Evolutionary conservation across 2,113 vertebrate species (phyloP).

Genomic region (Scolopax mira): DNA sequence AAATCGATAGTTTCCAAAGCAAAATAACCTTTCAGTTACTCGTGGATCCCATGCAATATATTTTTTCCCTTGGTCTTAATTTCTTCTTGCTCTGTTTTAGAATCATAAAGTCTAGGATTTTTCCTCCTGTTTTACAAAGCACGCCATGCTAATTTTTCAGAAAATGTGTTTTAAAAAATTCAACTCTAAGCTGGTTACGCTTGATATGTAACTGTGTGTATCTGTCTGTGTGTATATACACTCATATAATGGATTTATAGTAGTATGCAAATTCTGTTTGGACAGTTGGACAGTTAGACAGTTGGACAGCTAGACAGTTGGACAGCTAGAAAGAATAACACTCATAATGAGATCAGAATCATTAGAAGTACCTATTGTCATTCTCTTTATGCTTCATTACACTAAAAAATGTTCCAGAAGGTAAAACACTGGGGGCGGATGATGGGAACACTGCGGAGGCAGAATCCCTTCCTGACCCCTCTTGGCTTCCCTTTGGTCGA

Average conservation of each 20-base stretch:
- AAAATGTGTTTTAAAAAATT: not conserved
- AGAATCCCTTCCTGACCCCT: not conserved
- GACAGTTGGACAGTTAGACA: too few relatives aligned
- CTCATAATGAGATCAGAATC: not conserved
- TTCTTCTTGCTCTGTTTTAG: not conserved
- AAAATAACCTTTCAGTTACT: not conserved
- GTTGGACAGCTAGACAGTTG: too few relatives aligned
- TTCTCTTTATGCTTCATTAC: not conserved
- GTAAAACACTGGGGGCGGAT: not conserved
- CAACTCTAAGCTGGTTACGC: not conserved
- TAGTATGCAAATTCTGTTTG: not conserved
- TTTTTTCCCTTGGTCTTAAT: not conserved
- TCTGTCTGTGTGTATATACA: not conserved
- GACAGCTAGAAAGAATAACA: not conserved
- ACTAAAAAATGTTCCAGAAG: not conserved
- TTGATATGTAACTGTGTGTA: accelerated
- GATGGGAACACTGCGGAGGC: not conserved
- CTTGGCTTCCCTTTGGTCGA: not conserved
- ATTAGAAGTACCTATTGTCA: not conserved
- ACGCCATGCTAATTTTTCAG: not conserved
- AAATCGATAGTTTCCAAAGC: not conserved
- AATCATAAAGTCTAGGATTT: not conserved
- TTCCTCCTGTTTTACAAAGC: not conserved
- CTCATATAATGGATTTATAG: not conserved
- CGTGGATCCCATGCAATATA: not conserved